A percentile compares a stretch with the other conserved stretches of the same genome.
Conservation (phyloP, 2,797 vertebrate species). For the Rhynchonycteris naso region DNA sequence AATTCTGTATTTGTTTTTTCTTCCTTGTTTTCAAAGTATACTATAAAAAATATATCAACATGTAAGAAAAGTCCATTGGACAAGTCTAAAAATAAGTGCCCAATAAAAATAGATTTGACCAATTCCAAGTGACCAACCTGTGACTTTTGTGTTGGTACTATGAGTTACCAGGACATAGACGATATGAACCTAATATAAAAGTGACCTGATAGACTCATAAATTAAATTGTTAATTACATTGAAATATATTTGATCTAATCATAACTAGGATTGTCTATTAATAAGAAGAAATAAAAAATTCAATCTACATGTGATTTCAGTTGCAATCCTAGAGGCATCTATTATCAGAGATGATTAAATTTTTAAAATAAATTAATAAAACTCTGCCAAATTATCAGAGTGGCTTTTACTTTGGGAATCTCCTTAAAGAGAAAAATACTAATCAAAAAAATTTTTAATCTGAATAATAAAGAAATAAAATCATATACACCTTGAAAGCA, state of each 20-base stretch:
- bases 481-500: not conserved
- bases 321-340: not conserved
- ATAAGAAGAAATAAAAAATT: constrained; percentile 25
- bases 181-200: not conserved
- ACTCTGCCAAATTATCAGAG: not conserved
- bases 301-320: not conserved
- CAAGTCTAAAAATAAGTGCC: not conserved
- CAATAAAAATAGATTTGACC: not conserved
- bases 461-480: constrained; percentile 7
- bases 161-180: not conserved
- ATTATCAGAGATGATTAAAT: not conserved
- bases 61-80: not conserved
- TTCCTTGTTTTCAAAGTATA: not conserved
- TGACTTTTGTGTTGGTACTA: not conserved
- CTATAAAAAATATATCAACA: not conserved
- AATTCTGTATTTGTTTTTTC: not conserved
- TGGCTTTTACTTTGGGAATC: not conserved
- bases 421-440: not conserved
- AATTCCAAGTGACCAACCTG: not conserved
- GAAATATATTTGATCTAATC: not conserved
- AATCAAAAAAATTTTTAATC: not conserved
- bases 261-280: not conserved
- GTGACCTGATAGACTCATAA: not conserved
- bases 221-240: not conserved
- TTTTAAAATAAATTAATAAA: not conserved